These are phyloP conservation scores for Eristalis tenax DNA, from an alignment of 2,888 invertebrate genomes.

Conservation along the genomic window DNA sequence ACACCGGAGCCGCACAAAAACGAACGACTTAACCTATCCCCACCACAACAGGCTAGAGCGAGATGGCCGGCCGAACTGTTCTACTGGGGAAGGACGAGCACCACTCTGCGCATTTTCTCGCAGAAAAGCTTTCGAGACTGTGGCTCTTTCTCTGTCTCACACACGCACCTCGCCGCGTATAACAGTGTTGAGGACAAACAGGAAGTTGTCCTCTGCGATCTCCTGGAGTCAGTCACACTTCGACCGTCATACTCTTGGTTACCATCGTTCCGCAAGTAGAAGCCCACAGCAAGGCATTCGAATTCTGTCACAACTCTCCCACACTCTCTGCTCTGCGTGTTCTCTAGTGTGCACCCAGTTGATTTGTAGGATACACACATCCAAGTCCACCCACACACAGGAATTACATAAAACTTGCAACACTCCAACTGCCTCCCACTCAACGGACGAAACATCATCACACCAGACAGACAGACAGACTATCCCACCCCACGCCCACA, in stretches of 20 bases:
- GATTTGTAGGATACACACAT: conserved; percentile 33
- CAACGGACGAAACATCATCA: conserved; percentile 19
- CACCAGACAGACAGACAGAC: conserved; percentile 1
- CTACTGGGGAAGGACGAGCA: not conserved
- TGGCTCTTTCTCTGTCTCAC: not conserved
- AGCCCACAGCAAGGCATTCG: conserved; percentile 2
- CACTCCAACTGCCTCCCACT: conserved; percentile 4
- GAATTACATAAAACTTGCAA: conserved; percentile 48
- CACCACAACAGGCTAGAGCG: not conserved
- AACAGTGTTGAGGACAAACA: conserved; percentile 6
- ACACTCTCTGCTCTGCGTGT: conserved; percentile 19
- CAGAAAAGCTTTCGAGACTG: conserved; percentile 17
- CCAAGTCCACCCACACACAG: conserved; percentile 9
- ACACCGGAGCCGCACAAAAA: conserved; percentile 20
- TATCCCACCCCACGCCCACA: not conserved
- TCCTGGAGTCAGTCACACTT: conserved; percentile 52
- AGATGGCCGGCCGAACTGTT: not conserved
- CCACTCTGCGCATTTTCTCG: not conserved
- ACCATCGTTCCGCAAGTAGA: conserved; percentile 48
- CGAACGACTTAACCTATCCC: conserved; percentile 19
- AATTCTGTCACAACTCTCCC: conserved; percentile 5
- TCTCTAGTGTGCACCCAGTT: conserved; percentile 34
- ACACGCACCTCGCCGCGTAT: not conserved
- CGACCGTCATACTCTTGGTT: conserved; percentile 58
- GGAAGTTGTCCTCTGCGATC: not conserved